Evolutionary conservation across 2,888 invertebrate species (phyloP), one percentile per base, ranked within the genome.

Genomic region (Dryobotodes eremita): DNA sequence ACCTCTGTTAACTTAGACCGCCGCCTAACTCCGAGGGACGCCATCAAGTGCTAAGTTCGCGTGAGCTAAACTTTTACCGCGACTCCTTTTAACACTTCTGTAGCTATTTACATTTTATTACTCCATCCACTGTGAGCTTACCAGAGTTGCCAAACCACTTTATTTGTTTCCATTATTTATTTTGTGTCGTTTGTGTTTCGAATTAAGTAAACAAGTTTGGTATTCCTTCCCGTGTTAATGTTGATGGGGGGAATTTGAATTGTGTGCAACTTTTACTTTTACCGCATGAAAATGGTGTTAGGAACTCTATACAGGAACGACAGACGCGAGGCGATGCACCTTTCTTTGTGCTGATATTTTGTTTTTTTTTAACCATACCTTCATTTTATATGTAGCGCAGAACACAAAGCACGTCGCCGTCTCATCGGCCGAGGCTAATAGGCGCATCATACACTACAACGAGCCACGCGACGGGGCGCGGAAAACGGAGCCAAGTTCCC

Each of bases 51-150:
- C 92, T 92, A 94, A 94, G 94, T 95, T 95, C 92, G 92, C 94
- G 93, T 92, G 93, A 91, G 92, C 90, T 92, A 91, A 95, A 95
- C 93, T 95, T 94, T 93, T 90, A 92, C 93, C 91, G 91, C 92
- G 93, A 92, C 93, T 94, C 93, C 93, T 94, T 95, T 94, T 93
- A 95, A 94, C 95, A 95, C 95, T 95, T 94, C 93, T 93, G 90
- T 91, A 92, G 92, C 94, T 94, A 95, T 95, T 95, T 94, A 95
- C 95, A 95, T 95, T 95, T 95, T 94, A 95, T 94, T 94, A 91
- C 93, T 90, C 89, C 89, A 90, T 91, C 90, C 89, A 90, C 90
- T 90, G 92, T 91, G 80, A 92, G 90, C 90, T 90, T 87, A 89
- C 89, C 89, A 85, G 89, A 92, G 89, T 91, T 91, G 87, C 89